Conservation (phyloP, 2,113 vertebrate species). For the Dasyurus viverrinus region DNA sequence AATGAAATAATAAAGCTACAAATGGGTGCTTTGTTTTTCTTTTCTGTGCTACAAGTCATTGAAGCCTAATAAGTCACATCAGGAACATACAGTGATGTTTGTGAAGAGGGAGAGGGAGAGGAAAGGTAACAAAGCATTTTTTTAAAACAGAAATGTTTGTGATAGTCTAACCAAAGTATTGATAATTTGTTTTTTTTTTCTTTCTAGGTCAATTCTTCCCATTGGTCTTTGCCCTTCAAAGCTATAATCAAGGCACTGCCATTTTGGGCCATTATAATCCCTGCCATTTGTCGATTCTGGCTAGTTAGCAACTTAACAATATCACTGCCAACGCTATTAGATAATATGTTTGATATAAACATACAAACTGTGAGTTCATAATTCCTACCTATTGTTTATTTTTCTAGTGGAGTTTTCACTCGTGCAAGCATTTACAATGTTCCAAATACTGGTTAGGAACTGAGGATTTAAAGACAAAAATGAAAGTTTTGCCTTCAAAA, state of each 20-base stretch:
- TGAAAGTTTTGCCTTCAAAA: neutral
- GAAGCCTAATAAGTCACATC: neutral
- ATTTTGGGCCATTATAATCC: neutral
- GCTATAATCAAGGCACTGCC: neutral
- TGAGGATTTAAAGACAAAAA: neutral
- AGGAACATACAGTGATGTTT: neutral
- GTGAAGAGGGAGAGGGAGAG: neutral
- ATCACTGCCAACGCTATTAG: neutral
- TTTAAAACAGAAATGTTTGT: neutral
- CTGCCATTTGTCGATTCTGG: neutral
- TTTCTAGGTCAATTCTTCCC: neutral
- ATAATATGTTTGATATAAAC: neutral
- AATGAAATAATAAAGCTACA: too few relatives aligned
- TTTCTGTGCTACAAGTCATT: neutral
- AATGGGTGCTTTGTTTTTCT: neutral
- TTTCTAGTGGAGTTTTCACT: neutral
- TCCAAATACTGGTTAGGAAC: neutral
- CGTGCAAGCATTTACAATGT: neutral
- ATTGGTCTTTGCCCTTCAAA: neutral
- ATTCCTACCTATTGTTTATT: neutral
- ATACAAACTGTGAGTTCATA: neutral
- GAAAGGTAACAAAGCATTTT: neutral
- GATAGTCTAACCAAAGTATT: neutral
- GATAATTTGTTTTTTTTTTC: neutral
- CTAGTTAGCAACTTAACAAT: neutral